Evolutionary conservation across 2,888 invertebrate genomes (phyloP), one percentile per base, ranked within the genome.

Genomic region (Drepanosiphum platanoidis): DNA sequence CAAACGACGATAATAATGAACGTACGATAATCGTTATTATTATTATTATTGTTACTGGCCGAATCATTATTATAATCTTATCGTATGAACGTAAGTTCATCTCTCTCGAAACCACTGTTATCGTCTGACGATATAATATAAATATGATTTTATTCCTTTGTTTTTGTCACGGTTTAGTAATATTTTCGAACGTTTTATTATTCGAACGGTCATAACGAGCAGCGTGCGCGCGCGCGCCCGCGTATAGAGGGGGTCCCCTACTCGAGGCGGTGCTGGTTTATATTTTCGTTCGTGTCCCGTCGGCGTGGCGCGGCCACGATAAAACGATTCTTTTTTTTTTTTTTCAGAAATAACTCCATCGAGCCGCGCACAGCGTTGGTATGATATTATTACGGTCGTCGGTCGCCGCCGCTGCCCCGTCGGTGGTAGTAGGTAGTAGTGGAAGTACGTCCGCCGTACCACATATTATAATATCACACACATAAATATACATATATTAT

Each of bases 241-340:
- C 13, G 78, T 78, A 30, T 78, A 64, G 46, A 11, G n/a, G 46
- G 34, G 32, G 34, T n/a, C 46, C 34, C 66, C 36, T 58, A 18
- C 81, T n/a, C 71, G 18, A 18, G 32, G 42, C 30, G 18, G 27
- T 3, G 82, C n/a, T 32, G 32, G 64, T 82, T 82, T 82, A 82
- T 72, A 82, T 72, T 82, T 64, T n/a, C n/a, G 72, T 72, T 72
- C 30, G 27, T 46, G 42, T 72, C 58, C 61, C 72, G 71, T 58
- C 58, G 39, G 39, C 30, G 22, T 34, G 39, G 30, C 39, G 71
- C 18, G 30, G 27, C 58, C n/a, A n/a, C 42, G 58, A 71, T 61
- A 61, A 82, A 82, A 58, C 42, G 42, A 82, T 72, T 72, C 42
- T 36, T 1, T 27, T 58, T 71, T 66, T 66, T 78, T 68, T 81